A percentile compares a stretch with the other conserved stretches of the same genome.
These are phyloP conservation scores for Lycocerus yunnanus DNA, from an alignment of 2,888 invertebrate species.

Conservation along the genomic window DNA sequence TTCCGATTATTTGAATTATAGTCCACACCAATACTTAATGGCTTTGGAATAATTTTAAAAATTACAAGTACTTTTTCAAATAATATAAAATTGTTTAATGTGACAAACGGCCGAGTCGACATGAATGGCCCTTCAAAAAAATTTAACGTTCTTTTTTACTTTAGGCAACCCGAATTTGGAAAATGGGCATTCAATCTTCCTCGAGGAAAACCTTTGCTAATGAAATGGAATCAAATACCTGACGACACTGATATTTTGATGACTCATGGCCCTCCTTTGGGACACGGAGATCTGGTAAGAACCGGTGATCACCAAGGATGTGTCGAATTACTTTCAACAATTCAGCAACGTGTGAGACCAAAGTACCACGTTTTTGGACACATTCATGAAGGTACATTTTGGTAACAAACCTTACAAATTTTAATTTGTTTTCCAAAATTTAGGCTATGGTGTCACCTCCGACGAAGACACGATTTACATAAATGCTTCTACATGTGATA, in stretches of 20 bases:
- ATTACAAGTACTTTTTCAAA: no score
- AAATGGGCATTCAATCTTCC: conserved; percentile 83
- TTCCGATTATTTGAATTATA: no score
- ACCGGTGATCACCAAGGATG: conserved; percentile 79
- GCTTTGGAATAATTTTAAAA: no score
- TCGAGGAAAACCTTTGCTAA: conserved; percentile 70
- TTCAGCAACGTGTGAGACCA: conserved; percentile 77
- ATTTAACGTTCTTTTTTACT: conserved; percentile 4
- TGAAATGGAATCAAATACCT: conserved; percentile 82
- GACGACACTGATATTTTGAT: conserved; percentile 74
- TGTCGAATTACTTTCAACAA: conserved; percentile 75
- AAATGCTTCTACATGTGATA: conserved; percentile 83
- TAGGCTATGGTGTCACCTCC: conserved; percentile 77
- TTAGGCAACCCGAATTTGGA: conserved; percentile 78
- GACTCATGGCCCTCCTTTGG: conserved; percentile 83
- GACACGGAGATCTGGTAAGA: conserved; percentile 78
- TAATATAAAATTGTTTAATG: no score
- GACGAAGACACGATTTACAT: conserved; percentile 81
- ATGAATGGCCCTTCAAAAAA: background rate
- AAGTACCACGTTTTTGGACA: conserved; percentile 88
- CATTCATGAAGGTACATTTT: conserved; percentile 74
- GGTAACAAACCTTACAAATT: background rate
- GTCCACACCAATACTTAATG: no score
- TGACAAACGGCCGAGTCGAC: background rate
- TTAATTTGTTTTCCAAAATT: conserved; percentile 34